These are phyloP conservation scores for Lathamus discolor DNA, from an alignment of 2,113 vertebrate genomes.

Conservation along the genomic window DNA sequence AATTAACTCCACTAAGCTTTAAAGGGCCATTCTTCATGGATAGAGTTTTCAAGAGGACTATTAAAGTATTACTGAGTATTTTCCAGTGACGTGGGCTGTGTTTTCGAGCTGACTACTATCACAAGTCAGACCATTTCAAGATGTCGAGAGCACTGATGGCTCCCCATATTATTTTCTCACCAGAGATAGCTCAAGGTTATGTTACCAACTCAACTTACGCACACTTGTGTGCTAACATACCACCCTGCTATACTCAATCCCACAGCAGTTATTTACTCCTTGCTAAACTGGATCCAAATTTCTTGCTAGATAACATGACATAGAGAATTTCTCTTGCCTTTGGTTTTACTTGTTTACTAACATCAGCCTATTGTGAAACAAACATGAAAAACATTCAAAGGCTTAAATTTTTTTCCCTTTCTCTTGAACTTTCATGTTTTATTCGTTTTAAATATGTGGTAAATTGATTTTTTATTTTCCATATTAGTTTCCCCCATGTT, in stretches of 20 bases:
- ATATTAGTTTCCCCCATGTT: background rate
- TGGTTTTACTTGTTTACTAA: conserved; percentile 42
- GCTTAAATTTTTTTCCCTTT: background rate
- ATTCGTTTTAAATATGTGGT: background rate
- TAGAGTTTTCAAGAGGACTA: background rate
- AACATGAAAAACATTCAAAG: conserved; percentile 13
- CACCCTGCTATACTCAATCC: background rate
- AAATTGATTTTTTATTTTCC: conserved; percentile 6
- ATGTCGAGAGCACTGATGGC: fast-evolving
- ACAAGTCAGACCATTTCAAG: background rate
- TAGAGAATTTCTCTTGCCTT: background rate
- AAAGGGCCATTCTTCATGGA: background rate
- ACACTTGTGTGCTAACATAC: background rate
- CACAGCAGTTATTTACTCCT: background rate
- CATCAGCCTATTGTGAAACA: conserved; percentile 23
- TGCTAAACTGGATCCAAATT: background rate
- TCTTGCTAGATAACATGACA: background rate
- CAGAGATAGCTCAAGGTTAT: background rate
- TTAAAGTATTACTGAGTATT: background rate
- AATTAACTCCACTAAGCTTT: background rate
- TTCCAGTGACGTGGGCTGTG: background rate
- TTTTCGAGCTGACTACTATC: background rate
- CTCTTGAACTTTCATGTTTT: conserved; percentile 11
- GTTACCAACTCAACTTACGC: background rate
- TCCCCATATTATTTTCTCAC: background rate